Base-by-base conservation (phyloP, 2,888 invertebrate genomes). In the Meloe dianella region DNA sequence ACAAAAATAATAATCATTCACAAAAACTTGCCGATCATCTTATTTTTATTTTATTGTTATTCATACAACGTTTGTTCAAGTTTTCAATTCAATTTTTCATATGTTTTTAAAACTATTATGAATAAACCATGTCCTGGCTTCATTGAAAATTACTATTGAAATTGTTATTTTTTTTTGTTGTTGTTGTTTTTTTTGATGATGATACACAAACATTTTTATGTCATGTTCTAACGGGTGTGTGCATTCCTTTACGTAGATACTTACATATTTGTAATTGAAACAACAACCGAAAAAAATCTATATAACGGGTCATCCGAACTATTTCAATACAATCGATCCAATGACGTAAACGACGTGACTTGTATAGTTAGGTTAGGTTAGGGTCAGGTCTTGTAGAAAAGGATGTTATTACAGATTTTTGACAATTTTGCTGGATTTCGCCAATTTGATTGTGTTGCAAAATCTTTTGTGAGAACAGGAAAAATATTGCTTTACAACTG, bases 121-220 rank as follows among this genome's bases (percentile, higher is more conserved):
- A 47, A 47, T 47, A 47, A 47, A 47, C 47, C 47, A 47, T 47
- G 47, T 20, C 20, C 20, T 47, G 47, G 20, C 47, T 22, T 2
- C 47, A 47, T 47, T 47, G 47, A 47, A 20, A 47, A 47, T 47
- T 47, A 47, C 47, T 47, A 47, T 47, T 47, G 47, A 47, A 47
- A 47, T 47, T 47, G 7, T 47, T 47, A 8, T 41, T n/a, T n/a
- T 41, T 17, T 17, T 41, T 38, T 9, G 32, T 32, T 32, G 32
- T 32, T n/a, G n/a, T n/a, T n/a, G n/a, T 17, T 8, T 10, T 32
- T 32, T 35, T n/a, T 41, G 41, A 41, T 17, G 17, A 41, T 47
- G 20, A 47, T 47, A 47, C 22, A 9, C 20, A 47, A 47, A 20
- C 47, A 47, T 47, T 47, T 47, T 47, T 47, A 47, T 47, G 47